These are phyloP conservation scores for Physeter macrocephalus DNA, from an alignment of 2,113 vertebrate species.

Conservation along the genomic window DNA sequence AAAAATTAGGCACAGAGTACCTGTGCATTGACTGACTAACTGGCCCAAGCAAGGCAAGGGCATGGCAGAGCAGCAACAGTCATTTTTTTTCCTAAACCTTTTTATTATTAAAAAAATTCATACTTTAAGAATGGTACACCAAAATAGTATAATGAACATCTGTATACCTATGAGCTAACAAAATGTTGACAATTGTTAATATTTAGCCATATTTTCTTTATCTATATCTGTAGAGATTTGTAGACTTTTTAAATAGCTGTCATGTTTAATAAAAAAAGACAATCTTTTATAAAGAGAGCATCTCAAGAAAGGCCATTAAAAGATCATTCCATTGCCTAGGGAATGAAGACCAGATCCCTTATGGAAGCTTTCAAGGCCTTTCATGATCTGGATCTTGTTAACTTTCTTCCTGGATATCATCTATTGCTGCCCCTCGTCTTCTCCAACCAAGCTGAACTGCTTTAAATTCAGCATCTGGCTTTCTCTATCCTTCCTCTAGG, in stretches of 20 bases:
- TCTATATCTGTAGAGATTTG: background rate
- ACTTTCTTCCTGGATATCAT: background rate
- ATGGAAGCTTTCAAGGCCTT: background rate
- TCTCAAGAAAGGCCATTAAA: background rate
- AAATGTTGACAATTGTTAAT: background rate
- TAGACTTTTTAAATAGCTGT: slow-evolving; percentile 10
- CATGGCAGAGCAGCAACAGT: background rate
- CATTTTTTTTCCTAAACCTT: background rate
- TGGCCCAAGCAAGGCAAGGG: background rate
- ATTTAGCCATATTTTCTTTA: background rate
- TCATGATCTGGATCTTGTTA: background rate
- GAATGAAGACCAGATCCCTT: background rate
- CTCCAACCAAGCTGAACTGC: background rate
- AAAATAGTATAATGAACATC: background rate
- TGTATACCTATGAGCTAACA: background rate
- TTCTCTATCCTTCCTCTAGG: background rate
- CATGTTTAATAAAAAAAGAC: background rate
- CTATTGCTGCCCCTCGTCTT: background rate
- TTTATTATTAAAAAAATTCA: background rate
- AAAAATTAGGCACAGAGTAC: background rate
- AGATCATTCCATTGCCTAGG: background rate
- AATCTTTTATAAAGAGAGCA: background rate
- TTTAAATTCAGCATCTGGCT: background rate
- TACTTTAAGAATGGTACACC: background rate
- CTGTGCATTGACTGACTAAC: background rate